A percentile compares a stretch with the other conserved stretches of the same genome.
phyloP scores from a whole-genome alignment of 2,888 invertebrate species.

The Balanococcus diminutus region DNA sequence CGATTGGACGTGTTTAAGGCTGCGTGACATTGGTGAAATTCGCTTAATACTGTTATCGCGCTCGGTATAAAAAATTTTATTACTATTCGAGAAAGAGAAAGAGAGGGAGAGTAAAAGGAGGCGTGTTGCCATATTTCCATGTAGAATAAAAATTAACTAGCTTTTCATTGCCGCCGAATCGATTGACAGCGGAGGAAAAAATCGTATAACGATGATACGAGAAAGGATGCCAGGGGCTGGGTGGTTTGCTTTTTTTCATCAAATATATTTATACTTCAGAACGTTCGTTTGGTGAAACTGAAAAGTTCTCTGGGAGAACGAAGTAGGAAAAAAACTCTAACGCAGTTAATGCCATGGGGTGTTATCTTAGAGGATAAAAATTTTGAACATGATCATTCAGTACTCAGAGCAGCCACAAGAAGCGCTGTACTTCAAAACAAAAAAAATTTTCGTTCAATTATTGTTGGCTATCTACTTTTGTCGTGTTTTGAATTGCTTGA shows the following conservation, averaged over 20 bases:
- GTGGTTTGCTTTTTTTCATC: background rate
- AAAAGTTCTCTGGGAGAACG: background rate
- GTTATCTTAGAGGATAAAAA: no score
- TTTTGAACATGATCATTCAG: no score
- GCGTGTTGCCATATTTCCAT: conserved; percentile 27
- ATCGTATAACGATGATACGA: background rate
- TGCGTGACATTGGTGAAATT: conserved; percentile 20
- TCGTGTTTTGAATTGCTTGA: no score
- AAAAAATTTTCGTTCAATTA: no score
- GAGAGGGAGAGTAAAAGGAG: background rate
- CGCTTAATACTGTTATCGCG: conserved; percentile 1
- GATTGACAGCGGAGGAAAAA: background rate
- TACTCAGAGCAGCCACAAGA: no score
- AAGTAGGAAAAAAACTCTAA: background rate
- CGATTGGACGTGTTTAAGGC: background rate
- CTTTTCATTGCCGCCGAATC: conserved; percentile 26
- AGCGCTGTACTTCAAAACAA: no score
- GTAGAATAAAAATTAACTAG: conserved; percentile 17
- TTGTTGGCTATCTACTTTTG: no score
- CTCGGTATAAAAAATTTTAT: background rate
- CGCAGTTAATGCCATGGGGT: no score
- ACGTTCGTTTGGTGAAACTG: background rate
- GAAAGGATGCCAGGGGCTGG: background rate
- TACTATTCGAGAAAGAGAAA: background rate
- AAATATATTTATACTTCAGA: background rate